phyloP scores from a whole-genome alignment of 2,113 vertebrate species.

The Anoplopoma fimbria region DNA sequence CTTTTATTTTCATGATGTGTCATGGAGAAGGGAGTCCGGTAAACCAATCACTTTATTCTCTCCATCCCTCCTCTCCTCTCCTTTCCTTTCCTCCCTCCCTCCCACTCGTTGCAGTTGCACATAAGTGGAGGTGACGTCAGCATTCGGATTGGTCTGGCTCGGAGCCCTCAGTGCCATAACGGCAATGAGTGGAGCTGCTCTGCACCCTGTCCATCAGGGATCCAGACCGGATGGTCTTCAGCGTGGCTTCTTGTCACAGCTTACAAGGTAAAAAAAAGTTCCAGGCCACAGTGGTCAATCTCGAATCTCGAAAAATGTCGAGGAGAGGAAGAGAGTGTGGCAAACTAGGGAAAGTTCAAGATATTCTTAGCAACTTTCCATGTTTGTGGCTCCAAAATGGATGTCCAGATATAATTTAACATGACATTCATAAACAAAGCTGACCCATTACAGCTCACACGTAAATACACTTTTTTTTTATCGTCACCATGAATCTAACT shows the following conservation, averaged over 20 bases:
- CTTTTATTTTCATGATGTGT: slow-evolving; percentile 87
- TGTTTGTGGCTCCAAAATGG: slow-evolving; percentile 54
- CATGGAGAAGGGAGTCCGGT: slow-evolving; percentile 79
- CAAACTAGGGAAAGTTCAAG: slow-evolving; percentile 58
- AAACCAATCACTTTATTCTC: slow-evolving; percentile 83
- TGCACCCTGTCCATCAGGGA: slow-evolving; percentile 70
- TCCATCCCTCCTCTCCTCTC: slow-evolving; percentile 14
- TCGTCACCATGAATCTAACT: slow-evolving; percentile 3
- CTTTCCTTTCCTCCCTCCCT: slow-evolving; percentile 22
- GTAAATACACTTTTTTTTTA: slow-evolving; percentile 43
- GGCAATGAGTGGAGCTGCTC: slow-evolving; percentile 76
- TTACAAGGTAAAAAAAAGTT: slow-evolving; percentile 47
- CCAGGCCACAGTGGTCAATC: slow-evolving; percentile 43
- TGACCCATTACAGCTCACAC: slow-evolving; percentile 28
- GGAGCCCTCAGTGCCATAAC: slow-evolving; percentile 79
- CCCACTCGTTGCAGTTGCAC: slow-evolving; percentile 68
- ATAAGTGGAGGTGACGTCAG: slow-evolving; percentile 84
- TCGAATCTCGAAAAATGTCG: slow-evolving; percentile 60
- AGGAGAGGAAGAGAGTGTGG: slow-evolving; percentile 46
- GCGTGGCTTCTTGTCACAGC: slow-evolving; percentile 61
- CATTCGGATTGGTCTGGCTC: slow-evolving; percentile 80
- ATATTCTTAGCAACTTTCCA: slow-evolving; percentile 54
- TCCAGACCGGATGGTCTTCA: slow-evolving; percentile 55
- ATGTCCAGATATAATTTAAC: slow-evolving; percentile 50
- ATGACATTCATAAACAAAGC: slow-evolving; percentile 65